These are phyloP conservation scores for Perca flavescens DNA, from an alignment of 2,113 vertebrate species.

Conservation along the genomic window DNA sequence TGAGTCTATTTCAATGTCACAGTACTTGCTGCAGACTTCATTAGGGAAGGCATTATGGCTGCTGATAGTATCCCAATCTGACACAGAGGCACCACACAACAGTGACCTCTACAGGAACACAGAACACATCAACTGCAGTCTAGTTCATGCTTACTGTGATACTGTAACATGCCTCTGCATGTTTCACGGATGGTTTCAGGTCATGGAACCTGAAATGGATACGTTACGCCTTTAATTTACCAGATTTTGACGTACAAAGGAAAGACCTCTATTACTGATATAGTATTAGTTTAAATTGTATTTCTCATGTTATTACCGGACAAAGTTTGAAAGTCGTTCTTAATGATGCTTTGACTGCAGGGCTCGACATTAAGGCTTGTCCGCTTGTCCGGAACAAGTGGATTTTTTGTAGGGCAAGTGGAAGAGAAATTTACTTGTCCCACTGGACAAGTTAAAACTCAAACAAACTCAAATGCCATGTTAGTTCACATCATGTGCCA, in stretches of 20 bases:
- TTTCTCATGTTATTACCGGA: neutral
- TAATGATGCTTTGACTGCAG: neutral
- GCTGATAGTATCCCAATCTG: constrained; percentile 32
- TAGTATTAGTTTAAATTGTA: neutral
- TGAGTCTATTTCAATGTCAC: constrained; percentile 70
- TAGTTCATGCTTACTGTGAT: constrained; percentile 1
- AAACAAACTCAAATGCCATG: too few relatives aligned
- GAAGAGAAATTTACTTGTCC: too few relatives aligned
- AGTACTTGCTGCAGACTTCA: constrained; percentile 46
- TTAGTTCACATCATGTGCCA: too few relatives aligned
- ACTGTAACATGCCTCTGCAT: neutral
- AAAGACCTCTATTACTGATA: neutral
- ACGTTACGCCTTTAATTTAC: neutral
- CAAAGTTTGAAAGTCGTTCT: neutral
- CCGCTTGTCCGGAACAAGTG: too few relatives aligned
- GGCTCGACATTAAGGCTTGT: too few relatives aligned
- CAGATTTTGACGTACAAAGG: neutral
- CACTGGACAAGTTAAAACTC: too few relatives aligned
- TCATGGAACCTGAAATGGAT: neutral
- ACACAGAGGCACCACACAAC: constrained; percentile 77
- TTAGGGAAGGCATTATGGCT: constrained; percentile 28
- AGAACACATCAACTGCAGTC: constrained; percentile 38
- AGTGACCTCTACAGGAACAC: constrained; percentile 86
- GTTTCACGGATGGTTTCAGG: neutral
- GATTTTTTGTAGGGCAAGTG: too few relatives aligned